Evolutionary conservation across 2,888 invertebrate species (phyloP).

Genomic region (Branchellion lobata): DNA sequence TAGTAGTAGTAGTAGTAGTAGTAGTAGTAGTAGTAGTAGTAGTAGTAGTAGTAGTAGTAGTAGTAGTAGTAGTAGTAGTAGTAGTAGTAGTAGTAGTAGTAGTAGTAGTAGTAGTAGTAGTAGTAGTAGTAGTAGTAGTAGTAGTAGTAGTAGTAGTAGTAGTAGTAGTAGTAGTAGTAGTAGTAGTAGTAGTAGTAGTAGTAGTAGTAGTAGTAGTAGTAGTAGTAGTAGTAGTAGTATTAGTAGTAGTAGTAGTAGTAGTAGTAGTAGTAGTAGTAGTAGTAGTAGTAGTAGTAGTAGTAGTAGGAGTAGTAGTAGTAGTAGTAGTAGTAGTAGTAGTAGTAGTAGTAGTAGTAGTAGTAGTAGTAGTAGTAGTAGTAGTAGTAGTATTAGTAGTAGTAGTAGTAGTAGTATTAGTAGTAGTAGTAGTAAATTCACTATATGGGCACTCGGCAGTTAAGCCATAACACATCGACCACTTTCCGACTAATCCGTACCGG

Average conservation of each 20-base stretch:
- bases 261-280: slow-evolving; percentile 35
- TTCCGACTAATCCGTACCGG: no score
- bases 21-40: background rate
- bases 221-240: background rate
- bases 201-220: slow-evolving; percentile 39
- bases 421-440: no score
- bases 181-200: slow-evolving; percentile 34
- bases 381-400: slow-evolving; percentile 1
- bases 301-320: slow-evolving; percentile 30
- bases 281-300: slow-evolving; percentile 37
- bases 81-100: slow-evolving; percentile 20
- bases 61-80: no score
- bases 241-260: slow-evolving; percentile 10
- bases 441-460: no score
- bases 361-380: slow-evolving; percentile 39
- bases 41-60: no score
- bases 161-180: slow-evolving; percentile 37
- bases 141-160: slow-evolving; percentile 29
- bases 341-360: slow-evolving; percentile 37
- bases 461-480: no score
- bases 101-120: slow-evolving; percentile 35
- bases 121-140: slow-evolving; percentile 36
- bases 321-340: slow-evolving; percentile 32
- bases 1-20: slow-evolving; percentile 34
- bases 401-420: no score